These are phyloP conservation scores for Mimumesa dahlbomi DNA, from an alignment of 2,888 invertebrate species.

Conservation along the genomic window DNA sequence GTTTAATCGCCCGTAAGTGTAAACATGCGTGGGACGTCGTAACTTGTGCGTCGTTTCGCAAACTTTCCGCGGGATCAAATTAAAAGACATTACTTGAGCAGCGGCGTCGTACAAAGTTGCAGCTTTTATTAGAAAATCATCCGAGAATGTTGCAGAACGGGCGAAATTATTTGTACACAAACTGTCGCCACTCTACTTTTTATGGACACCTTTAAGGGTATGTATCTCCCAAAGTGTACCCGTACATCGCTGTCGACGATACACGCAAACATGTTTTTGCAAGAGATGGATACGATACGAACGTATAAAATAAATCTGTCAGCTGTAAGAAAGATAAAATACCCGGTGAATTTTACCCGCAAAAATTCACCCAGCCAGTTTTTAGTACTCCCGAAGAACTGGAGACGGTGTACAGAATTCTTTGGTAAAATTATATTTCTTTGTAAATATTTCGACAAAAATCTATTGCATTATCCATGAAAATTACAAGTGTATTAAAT, in stretches of 20 bases:
- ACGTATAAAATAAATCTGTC: slow-evolving; percentile 19
- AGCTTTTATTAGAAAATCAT: too few species aligned
- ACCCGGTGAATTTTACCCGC: neutral
- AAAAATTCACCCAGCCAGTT: slow-evolving; percentile 7
- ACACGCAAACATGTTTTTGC: slow-evolving; percentile 45
- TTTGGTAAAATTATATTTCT: neutral
- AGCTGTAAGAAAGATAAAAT: neutral
- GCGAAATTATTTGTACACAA: neutral
- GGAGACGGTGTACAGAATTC: too few species aligned
- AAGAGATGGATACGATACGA: neutral
- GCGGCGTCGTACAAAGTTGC: too few species aligned
- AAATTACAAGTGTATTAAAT: too few species aligned
- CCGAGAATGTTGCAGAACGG: too few species aligned
- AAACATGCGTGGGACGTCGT: neutral
- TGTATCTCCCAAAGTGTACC: slow-evolving; percentile 12
- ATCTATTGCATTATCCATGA: too few species aligned
- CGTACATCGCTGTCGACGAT: slow-evolving; percentile 44
- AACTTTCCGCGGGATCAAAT: too few species aligned
- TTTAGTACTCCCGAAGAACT: neutral
- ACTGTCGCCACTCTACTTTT: slow-evolving; percentile 9
- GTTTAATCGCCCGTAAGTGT: slow-evolving; percentile 11
- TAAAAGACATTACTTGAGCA: too few species aligned
- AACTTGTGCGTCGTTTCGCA: too few species aligned
- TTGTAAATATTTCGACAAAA: too few species aligned
- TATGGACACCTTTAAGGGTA: slow-evolving; percentile 7